A percentile compares a stretch with the other conserved stretches of the same genome.
Conservation (phyloP, 1,140 invertebrate species). For the Bathynomus jamesi region DNA sequence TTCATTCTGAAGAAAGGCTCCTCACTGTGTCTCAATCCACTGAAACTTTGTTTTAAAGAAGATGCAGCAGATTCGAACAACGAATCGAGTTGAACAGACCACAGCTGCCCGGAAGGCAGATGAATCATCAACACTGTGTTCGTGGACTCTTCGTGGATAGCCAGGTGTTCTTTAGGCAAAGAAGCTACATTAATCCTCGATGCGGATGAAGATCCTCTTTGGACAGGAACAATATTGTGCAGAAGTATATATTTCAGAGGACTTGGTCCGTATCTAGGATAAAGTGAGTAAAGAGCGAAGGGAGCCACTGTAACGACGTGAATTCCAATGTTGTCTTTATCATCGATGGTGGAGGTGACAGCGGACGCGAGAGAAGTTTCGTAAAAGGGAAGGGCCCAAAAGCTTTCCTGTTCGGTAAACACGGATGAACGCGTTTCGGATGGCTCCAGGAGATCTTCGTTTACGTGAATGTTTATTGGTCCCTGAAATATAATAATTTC, state of each 20-base stretch:
- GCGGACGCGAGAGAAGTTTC: slow-evolving; percentile 49
- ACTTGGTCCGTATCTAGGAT: slow-evolving; percentile 1
- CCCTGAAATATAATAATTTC: slow-evolving; percentile 32
- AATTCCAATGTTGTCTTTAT: slow-evolving; percentile 17
- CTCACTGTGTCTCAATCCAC: slow-evolving; percentile 4
- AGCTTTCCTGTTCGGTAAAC: slow-evolving; percentile 53
- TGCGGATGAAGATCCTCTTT: slow-evolving; percentile 3
- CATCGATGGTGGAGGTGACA: slow-evolving; percentile 47
- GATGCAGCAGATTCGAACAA: slow-evolving; percentile 16
- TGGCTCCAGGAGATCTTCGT: slow-evolving; percentile 43
- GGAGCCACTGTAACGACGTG: slow-evolving; percentile 28
- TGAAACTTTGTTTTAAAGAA: slow-evolving; percentile 7
- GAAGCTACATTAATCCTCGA: background rate
- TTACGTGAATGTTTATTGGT: slow-evolving; percentile 35
- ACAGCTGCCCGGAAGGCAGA: slow-evolving; percentile 4
- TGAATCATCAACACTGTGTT: slow-evolving; percentile 16
- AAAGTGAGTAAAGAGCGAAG: slow-evolving; percentile 30
- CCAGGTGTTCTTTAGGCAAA: background rate
- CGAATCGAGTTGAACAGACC: slow-evolving; percentile 12
- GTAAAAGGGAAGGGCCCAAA: slow-evolving; percentile 51
- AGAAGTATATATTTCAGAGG: slow-evolving; percentile 15
- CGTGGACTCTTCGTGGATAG: slow-evolving; percentile 24
- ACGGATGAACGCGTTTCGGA: slow-evolving; percentile 48
- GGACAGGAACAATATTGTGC: slow-evolving; percentile 12
- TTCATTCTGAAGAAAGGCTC: slow-evolving; percentile 29